Percentiles rank a stretch among this genome's conserved stretches.
phyloP scores from a whole-genome alignment of 2,888 invertebrate genomes.

The Nebria brevicollis region DNA sequence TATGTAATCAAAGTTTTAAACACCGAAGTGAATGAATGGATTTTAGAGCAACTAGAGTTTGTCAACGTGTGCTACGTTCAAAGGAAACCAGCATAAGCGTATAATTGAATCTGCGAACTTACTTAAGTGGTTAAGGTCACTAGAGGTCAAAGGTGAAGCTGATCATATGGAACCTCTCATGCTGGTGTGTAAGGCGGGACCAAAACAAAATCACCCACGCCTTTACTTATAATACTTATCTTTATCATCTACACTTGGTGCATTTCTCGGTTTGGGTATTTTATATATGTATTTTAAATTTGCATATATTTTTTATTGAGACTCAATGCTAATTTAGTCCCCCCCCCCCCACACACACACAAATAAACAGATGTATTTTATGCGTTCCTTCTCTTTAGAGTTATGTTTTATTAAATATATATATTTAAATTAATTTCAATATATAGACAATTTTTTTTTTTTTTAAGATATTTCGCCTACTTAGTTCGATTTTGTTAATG shows the following conservation, averaged over 20 bases:
- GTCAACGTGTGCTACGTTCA: not conserved
- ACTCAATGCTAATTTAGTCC: too few species aligned
- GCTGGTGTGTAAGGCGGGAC: not conserved
- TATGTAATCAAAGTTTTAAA: not conserved
- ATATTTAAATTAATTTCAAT: too few species aligned
- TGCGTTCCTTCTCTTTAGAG: too few species aligned
- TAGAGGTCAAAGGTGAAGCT: not conserved
- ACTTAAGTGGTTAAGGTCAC: not conserved
- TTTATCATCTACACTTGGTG: too few species aligned
- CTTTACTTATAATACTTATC: not conserved
- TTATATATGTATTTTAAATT: not conserved
- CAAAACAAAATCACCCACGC: not conserved
- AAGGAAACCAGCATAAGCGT: not conserved
- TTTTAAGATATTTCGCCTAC: too few species aligned
- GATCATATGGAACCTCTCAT: not conserved
- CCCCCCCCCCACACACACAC: too few species aligned
- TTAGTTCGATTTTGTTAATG: too few species aligned
- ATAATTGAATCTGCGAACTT: not conserved
- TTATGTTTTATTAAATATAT: too few species aligned
- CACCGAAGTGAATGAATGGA: not conserved
- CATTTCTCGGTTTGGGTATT: not conserved
- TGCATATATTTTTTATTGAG: not conserved
- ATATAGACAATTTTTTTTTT: too few species aligned
- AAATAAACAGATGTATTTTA: too few species aligned
- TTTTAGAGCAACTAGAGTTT: not conserved